Conservation (phyloP, 2,113 vertebrate genomes). For the Propithecus coquereli region DNA sequence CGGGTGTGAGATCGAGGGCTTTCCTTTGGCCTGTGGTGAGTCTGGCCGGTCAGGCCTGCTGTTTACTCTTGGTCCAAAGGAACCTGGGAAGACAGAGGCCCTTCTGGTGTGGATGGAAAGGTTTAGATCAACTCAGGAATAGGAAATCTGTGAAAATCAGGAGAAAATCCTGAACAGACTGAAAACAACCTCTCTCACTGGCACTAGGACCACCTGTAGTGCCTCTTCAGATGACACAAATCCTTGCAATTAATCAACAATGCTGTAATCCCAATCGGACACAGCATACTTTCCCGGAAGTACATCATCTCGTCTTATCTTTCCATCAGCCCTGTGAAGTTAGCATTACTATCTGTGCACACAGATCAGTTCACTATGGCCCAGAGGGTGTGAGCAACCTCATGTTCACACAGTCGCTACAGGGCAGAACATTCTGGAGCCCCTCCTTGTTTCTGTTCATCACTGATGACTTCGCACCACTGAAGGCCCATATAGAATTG, state of each 20-base stretch:
- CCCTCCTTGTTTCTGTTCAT: background rate
- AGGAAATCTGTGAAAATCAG: background rate
- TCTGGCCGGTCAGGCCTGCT: background rate
- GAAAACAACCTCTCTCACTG: background rate
- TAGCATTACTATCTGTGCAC: background rate
- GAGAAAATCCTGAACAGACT: background rate
- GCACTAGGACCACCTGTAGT: background rate
- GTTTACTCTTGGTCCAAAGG: background rate
- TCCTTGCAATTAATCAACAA: background rate
- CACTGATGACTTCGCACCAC: background rate
- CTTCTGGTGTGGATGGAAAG: background rate
- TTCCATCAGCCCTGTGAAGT: background rate
- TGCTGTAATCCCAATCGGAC: background rate
- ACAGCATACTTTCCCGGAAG: background rate
- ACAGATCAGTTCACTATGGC: background rate
- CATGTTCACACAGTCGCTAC: background rate
- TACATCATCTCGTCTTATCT: background rate
- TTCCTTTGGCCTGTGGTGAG: background rate
- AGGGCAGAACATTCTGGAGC: background rate
- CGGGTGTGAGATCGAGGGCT: background rate
- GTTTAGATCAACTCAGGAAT: background rate
- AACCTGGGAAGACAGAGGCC: background rate
- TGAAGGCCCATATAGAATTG: accelerated
- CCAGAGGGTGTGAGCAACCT: background rate
- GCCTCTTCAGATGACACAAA: background rate